Base-by-base conservation (phyloP, 2,113 vertebrate genomes). In the Nothocercus nigrocapillus region DNA sequence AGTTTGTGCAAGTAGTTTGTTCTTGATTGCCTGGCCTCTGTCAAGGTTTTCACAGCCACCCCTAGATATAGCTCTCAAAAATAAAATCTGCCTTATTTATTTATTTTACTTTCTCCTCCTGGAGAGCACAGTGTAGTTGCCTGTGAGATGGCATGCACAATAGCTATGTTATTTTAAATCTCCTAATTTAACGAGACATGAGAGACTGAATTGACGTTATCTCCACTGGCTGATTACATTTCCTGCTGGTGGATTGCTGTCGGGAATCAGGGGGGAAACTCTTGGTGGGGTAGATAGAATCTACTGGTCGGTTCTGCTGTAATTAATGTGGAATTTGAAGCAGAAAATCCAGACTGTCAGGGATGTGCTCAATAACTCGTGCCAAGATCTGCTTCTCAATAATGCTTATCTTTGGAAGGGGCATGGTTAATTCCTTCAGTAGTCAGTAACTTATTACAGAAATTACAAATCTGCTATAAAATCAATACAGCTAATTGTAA, bases 251-350 rank as follows among this genome's bases (percentile, higher is more conserved):
- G 63, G 87, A 89, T 89, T 73, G 36, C 53, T n/a, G 42, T 94
- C 20, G 80, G 20, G 47, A 47, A 53, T 30, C 28, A 51, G n/a
- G 91, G 44, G 85, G 97, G 72, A 96, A 95, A 93, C 42, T 95
- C 96, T 69, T 95, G 67, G 36, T 66, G 74, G 59, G 49, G 93
- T 93, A 96, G 96, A 97, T 90, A 95, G 95, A 95, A 96, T 97
- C 96, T 95, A 94, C 94, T 93, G 89, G 81, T 97, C 94, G 67
- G 81, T 88, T 96, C 95, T 98, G 90, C 97, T 98, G 94, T 98
- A 98, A 98, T 98, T 98, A 98, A 98, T 97, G 95, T n/a, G 94
- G 96, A 98, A 98, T 98, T 97, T 96, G 88, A 96, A 98, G 96
- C 90, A 97, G 95, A 98, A 98, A 97, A 94, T 95, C 34, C 94